Base-by-base conservation (phyloP, 1,140 invertebrate genomes). In the Ctenoplectra terminalis region DNA sequence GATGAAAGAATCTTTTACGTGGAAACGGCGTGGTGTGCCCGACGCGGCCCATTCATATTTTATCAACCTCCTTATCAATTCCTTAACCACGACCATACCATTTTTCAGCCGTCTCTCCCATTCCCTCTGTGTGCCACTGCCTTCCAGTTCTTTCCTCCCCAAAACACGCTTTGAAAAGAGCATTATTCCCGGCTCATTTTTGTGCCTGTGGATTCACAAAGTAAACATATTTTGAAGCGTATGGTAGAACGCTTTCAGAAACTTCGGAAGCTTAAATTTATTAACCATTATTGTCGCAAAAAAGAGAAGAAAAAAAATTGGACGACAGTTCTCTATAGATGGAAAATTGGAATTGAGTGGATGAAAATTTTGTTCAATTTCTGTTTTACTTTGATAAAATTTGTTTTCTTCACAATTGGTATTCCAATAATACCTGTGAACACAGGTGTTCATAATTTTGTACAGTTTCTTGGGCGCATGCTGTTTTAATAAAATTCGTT, bases 31-130 rank as follows among this genome's bases (percentile, higher is more conserved):
- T 13, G 71, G 61, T 46, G 40, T 63, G 52, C 52, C 43, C 73
- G 83, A 77, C 77, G 77, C 50, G 80, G 71, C 72, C 82, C 82
- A 88, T 91, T 90, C 87, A 88, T 91, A 90, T 89, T 90, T 92
- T 89, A 91, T 91, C 82, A 86, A 58, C 52, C 75, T 78, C 66
- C 87, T 91, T 92, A 92, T 91, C 91, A 90, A 90, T 92, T 91
- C 90, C 84, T 88, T 90, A 82, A 82, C 79, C 82, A 78, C 74
- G 61, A 54, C 74, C 72, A 63, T 48, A 64, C 86, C 87, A 90
- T 90, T 91, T 92, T 82, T 91, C 89, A 90, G 76, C 58, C 75
- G 77, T 43, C 54, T 72, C 46, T 34, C 23, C 67, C 81, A 81
- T 87, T 76, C 29, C 50, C 58, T 56, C 31, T 50, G 37, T 50